Base-by-base conservation (phyloP, 2,797 vertebrate species). In the Tragopan temminckii region DNA sequence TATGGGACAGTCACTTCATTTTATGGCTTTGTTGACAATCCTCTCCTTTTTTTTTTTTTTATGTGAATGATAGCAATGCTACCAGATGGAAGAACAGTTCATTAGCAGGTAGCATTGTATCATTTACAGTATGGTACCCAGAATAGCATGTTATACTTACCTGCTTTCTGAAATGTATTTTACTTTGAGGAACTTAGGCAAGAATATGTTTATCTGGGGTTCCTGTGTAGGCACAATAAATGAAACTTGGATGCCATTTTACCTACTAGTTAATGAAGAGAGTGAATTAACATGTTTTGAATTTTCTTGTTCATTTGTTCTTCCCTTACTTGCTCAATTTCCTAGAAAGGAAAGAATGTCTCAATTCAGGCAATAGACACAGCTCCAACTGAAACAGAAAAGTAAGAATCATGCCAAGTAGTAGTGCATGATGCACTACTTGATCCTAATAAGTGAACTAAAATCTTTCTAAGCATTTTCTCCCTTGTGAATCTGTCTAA, bases 1-100 rank as follows among this genome's bases (percentile, higher is more conserved):
- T 69, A 55, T 18, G 67, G 20, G 35, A 35, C 46, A 80, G 45
- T 87, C 10, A 85, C 80, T 90, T 81, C 18, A 24, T 85, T 96
- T 92, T 85, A 92, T 50, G 18, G 8, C 81, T 95, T 87, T 70
- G 71, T 71, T 88, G 69, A 72, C 75, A 89, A 63, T 89, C 38
- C 8, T 89, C 71, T 93, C 12, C 42, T 90, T 90, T 86, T 15
- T 35, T 86, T 15, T 35, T 89, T 90, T 86, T 93, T 90, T 5
- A 80, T 82, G 75, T 85, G 59, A 89, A 79, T 92, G 78, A 80
- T 36, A 46, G 89, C 81, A 85, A 7, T 80, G 55, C 61, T 77
- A 57, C 91, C 40, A 82, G 64, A 48, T 83, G 58, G 58, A 50
- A 87, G 52, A 86, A 83, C 23, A 64, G 23, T 82, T 93, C 27